Evolutionary conservation across 2,113 vertebrate species (phyloP), one percentile per base, ranked within the genome.

Genomic region (Ciconia boyciana): DNA sequence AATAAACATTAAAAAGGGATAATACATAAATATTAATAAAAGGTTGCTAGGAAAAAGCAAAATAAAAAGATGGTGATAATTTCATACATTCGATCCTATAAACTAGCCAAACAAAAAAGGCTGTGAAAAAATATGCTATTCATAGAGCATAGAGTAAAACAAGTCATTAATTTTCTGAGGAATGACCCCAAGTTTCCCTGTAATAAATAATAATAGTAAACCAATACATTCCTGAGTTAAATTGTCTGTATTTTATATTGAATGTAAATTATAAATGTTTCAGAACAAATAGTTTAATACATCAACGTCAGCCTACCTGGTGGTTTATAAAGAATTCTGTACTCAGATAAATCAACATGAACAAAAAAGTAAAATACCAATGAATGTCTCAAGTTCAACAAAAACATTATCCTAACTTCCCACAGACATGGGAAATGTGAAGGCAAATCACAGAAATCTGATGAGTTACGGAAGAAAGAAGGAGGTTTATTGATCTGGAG

Each of bases 1-100:
- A 97, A 97, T 29, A 95, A 94, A 97, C 16, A 95, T 92, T 87
- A 41, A 94, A 91, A 90, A 94, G 57, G 11, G 8, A 36, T 66
- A 77, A 75, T 15, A 77, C 36, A 48, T 10, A 80, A 90, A 54
- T 62, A 94, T 96, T 78, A 83, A 39, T 77, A 54, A 89, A 29
- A 84, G 14, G 26, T 55, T 93, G 55, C 21, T 49, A 5, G 7
- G 36, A 92, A 32, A 83, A 87, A 61, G 10, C 34, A 58, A 58
- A 95, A 52, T 32, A 58, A 87, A 75, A 87, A 70, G 28, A 58
- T 6, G 6, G 25, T 31, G 61, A 44, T 71, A 24, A 87, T 61
- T 69, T 46, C 18, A 83, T 34, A 86, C 15, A 43, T 81, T 86
- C 20, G 28, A 58, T 34, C 28, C 76, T 36, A 32, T 39, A 83